Base-by-base conservation (phyloP, 2,888 invertebrate species). In the Idaea biselata region DNA sequence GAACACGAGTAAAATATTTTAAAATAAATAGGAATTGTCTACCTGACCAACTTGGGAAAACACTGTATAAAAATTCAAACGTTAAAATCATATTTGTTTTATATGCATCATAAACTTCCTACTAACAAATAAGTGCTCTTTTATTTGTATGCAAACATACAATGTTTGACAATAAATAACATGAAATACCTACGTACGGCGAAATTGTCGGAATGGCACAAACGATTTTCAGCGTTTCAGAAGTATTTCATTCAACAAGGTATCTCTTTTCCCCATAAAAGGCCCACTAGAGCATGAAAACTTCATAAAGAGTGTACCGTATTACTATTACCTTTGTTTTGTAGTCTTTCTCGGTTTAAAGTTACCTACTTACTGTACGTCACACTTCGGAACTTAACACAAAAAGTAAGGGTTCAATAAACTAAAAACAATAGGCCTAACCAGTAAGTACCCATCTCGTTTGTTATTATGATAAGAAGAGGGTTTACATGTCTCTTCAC, bases 361-460 rank as follows among this genome's bases (percentile, higher is more conserved):
- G 77, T 84, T 84, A 83, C 79, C 62, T 55, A 17, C 55, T 74
- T 64, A 44, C 11, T 44, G 2, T 8, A 68, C 72, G 75, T 74
- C 69, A 78, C 79, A 75, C 72, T 75, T 78, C 74, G 70, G 66
- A 77, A 75, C 74, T 75, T 73, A 64, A 74, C 69, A 81, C 74
- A 78, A 81, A 80, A 80, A 82, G 69, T 61, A 68, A 67, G 75
- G 80, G 83, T 86, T 85, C 82, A 82, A 75, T 79, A 82, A 80
- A 82, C 80, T 74, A 81, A 76, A 81, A 80, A 83, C 81, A 84
- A 83, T 82, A 71, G 77, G 73, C 72, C 74, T 72, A 73, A 73
- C 76, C 74, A 76, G 72, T 70, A 74, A 74, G 69, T 71, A 80
- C 80, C 80, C 74, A 80, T 77, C 31, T 66, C 60, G 57, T 68